Conservation (phyloP, 2,113 vertebrate species). For the Brachyistius frenatus region DNA sequence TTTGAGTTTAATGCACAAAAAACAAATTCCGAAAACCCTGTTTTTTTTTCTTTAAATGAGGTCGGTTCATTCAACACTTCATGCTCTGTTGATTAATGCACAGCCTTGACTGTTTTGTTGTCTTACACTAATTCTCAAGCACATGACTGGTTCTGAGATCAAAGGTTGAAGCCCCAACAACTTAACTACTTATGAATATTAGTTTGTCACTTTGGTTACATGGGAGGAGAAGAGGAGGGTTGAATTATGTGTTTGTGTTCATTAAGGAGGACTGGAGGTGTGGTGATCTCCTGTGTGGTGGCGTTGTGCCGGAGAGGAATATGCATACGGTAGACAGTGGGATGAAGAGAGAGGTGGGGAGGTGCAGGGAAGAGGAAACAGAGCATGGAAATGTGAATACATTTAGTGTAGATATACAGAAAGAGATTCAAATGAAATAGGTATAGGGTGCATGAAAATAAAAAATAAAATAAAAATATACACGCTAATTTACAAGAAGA, state of each 20-base stretch:
- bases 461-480: too few relatives aligned
- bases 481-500: too few relatives aligned
- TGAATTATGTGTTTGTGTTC: constrained; percentile 43
- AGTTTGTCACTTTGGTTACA: constrained; percentile 37
- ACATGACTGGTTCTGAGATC: constrained; percentile 22
- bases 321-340: neutral
- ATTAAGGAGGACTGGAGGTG: constrained; percentile 15
- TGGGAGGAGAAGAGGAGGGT: constrained; percentile 16
- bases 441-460: too few relatives aligned
- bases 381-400: constrained; percentile 1
- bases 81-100: constrained; percentile 27
- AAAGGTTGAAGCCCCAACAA: constrained; percentile 46
- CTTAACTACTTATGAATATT: constrained; percentile 48
- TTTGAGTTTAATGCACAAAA: neutral
- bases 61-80: neutral
- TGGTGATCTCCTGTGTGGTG: neutral
- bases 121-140: constrained; percentile 13
- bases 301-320: constrained; percentile 7
- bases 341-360: neutral
- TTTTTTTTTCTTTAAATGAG: neutral
- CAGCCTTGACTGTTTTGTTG: constrained; percentile 1
- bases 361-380: neutral
- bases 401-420: neutral
- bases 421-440: neutral
- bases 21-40: neutral